A percentile compares a stretch with the other conserved stretches of the same genome.
Evolutionary conservation across 2,113 vertebrate genomes (phyloP).

Genomic region (Halcyon senegalensis): DNA sequence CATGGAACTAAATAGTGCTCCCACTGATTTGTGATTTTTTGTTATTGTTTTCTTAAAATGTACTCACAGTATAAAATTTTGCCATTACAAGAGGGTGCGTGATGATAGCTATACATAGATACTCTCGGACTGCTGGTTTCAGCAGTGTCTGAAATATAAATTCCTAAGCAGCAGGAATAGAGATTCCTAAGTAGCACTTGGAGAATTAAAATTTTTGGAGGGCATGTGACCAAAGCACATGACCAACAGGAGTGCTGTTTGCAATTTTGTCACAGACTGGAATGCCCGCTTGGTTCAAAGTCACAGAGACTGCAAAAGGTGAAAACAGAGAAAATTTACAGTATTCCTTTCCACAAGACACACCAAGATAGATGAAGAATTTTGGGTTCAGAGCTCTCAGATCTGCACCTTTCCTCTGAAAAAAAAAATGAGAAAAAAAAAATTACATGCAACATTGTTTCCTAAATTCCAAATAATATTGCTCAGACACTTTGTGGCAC

Average conservation of each 20-base stretch:
- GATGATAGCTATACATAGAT: constrained; percentile 47
- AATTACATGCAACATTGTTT: background rate
- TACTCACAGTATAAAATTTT: background rate
- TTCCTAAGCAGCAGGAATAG: constrained; percentile 20
- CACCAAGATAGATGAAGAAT: background rate
- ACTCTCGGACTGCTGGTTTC: background rate
- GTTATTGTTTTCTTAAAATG: constrained; percentile 52
- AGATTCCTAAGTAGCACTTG: background rate
- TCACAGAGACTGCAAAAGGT: background rate
- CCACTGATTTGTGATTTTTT: constrained; percentile 56
- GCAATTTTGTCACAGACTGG: background rate
- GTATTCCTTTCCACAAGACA: background rate
- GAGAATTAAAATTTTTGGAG: background rate
- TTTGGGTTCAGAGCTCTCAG: background rate
- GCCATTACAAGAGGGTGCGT: constrained; percentile 6
- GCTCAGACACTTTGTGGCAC: background rate
- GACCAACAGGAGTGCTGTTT: background rate
- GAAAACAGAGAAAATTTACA: background rate
- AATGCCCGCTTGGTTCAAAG: background rate
- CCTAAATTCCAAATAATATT: background rate
- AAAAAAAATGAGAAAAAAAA: accelerated
- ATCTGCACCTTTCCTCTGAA: background rate
- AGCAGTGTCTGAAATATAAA: constrained; percentile 19
- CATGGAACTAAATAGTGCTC: constrained; percentile 25
- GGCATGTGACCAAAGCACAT: background rate